phyloP scores from a whole-genome alignment of 2,888 invertebrate genomes.

The Ophion ventricosus region DNA sequence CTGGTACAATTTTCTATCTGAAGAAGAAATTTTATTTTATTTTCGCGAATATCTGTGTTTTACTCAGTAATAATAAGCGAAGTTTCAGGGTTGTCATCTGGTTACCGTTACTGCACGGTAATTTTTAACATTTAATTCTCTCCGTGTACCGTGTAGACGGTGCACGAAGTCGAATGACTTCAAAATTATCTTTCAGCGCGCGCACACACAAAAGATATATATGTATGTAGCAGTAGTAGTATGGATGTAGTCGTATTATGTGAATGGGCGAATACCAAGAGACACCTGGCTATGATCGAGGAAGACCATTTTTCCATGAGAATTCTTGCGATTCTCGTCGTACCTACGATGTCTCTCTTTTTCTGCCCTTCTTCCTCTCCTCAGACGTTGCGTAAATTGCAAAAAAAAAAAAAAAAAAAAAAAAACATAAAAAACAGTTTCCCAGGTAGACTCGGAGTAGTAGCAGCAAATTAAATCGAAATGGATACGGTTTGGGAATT shows the following conservation, averaged over 20 bases:
- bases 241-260: neutral
- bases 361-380: neutral
- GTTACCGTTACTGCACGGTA: too few species aligned
- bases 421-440: slow-evolving; percentile 31
- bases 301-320: slow-evolving; percentile 59
- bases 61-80: too few species aligned
- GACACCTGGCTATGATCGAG: slow-evolving; percentile 36
- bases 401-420: slow-evolving; percentile 15
- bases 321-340: slow-evolving; percentile 57
- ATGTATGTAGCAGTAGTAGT: neutral
- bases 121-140: too few species aligned
- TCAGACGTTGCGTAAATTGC: slow-evolving; percentile 36
- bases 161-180: too few species aligned
- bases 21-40: too few species aligned
- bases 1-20: too few species aligned
- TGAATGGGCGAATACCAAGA: slow-evolving; percentile 17
- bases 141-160: too few species aligned
- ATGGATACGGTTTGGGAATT: slow-evolving; percentile 59
- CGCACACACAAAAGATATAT: neutral
- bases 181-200: neutral
- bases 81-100: too few species aligned
- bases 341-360: slow-evolving; percentile 3
- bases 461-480: slow-evolving; percentile 57
- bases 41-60: too few species aligned
- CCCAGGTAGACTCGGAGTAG: slow-evolving; percentile 48